Evolutionary conservation across 2,888 invertebrate species (phyloP), one percentile per base, ranked within the genome.

Genomic region (Perizoma flavofasciatum): DNA sequence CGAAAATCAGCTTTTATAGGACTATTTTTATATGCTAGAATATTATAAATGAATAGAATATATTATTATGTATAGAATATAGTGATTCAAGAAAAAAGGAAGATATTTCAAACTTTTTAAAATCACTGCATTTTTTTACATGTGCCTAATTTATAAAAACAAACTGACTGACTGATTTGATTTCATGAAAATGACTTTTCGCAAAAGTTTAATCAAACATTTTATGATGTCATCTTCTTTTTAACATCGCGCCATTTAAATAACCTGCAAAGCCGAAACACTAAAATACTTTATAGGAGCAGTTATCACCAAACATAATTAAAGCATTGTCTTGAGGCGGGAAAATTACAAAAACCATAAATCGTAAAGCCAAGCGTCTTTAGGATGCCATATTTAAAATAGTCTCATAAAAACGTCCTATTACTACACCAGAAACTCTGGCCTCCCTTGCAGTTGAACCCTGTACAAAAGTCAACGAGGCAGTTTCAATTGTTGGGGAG

Each of bases 221-320:
- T 74, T 67, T 37, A 71, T 61, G 33, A 66, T 64, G 65, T 69
- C 63, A 51, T 59, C 66, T 70, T 62, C 58, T 50, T 59, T 61
- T 63, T 73, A 67, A 74, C 65, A 67, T 62, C 61, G 65, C 48
- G 69, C 69, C 70, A 72, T 76, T 78, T 75, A 64, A 75, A 79
- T 75, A 79, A 79, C 79, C 77, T 75, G 78, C 74, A 79, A 83
- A 81, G 73, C 72, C 73, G 68, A 72, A 71, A 69, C 72, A 77
- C 71, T 82, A 79, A 84, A 82, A 80, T 73, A 73, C 78, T 86
- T 86, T 82, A 88, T 79, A 74, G 79, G 72, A 76, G 74, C 82
- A 84, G 85, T 89, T 88, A 90, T 85, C 86, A 83, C 86, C 82
- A 74, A 74, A 79, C 78, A 88, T 89, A 89, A 90, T 90, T 90